Base-by-base conservation (phyloP, 2,113 vertebrate species). In the Fulmarus glacialis region DNA sequence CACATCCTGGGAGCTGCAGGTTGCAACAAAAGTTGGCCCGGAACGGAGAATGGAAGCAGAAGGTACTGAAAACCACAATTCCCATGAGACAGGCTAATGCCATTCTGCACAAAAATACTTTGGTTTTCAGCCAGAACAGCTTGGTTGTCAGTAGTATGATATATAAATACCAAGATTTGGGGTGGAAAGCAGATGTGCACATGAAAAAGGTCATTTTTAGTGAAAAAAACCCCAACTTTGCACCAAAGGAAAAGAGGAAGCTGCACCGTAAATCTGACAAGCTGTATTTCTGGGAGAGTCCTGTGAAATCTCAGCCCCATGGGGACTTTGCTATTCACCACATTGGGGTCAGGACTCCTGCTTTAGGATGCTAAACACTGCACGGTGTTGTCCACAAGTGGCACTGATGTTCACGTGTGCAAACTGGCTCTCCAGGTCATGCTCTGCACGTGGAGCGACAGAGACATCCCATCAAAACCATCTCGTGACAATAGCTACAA, bases 41-140 rank as follows among this genome's bases (percentile, higher is more conserved):
- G 34, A 75, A 71, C 75, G 52, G 32, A 67, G 52, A 79, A 64
- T 5, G 64, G 64, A 77, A 96, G 70, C 56, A 97, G 93, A 90
- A 96, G 88, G 91, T 22, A 32, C 72, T 15, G 60, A 92, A 94
- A 74, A 72, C 23, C 56, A 38, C 59, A 59, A 36, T n/a, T 94
- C 83, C 73, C 77, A 13, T 32, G 89, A 93, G 91, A 84, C 55
- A 16, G 9, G 23, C 29, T 82, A 80, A 90, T 53, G 67, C 11
- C 60, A 27, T 87, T 92, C 82, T 75, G 21, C 68, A 92, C 66
- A 87, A 74, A 93, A 92, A 71, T 67, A 63, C 40, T 38, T 68
- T 63, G 68, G 42, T 86, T 92, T 95, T 81, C 80, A 87, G 64
- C 68, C 94, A 89, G 87, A 84, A 63, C 38, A 82, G 72, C 83